Evolutionary conservation across 2,113 vertebrate species (phyloP).

Genomic region (western clawed frog (Xenopus tropicalis)): UCB_Xtro_10.0 CM004443.2:153500501-153501000

Average conservation of each 20-base stretch:
- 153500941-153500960: background rate
- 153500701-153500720: conserved; percentile 73
- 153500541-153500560: too few species aligned
- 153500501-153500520: too few species aligned
- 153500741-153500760: conserved; percentile 64
- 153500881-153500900: conserved; percentile 70
- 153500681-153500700: conserved; percentile 2
- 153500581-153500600: too few species aligned
- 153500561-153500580: too few species aligned
- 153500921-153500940: conserved; percentile 57
- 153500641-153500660: too few species aligned
- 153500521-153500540: too few species aligned
- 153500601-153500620: too few species aligned
- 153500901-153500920: conserved; percentile 57
- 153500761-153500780: conserved; percentile 59
- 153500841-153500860: conserved; percentile 63
- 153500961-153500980: too few species aligned
- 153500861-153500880: conserved; percentile 57
- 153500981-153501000: too few species aligned
- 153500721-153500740: conserved; percentile 77
- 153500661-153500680: too few species aligned
- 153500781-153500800: accelerated
- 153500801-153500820: conserved; percentile 72
- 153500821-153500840: conserved; percentile 64
- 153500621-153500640: too few species aligned